Evolutionary conservation across 2,888 invertebrate genomes (phyloP), one percentile per base, ranked within the genome.

Genomic region (Mongoloraphidia duomilia): DNA sequence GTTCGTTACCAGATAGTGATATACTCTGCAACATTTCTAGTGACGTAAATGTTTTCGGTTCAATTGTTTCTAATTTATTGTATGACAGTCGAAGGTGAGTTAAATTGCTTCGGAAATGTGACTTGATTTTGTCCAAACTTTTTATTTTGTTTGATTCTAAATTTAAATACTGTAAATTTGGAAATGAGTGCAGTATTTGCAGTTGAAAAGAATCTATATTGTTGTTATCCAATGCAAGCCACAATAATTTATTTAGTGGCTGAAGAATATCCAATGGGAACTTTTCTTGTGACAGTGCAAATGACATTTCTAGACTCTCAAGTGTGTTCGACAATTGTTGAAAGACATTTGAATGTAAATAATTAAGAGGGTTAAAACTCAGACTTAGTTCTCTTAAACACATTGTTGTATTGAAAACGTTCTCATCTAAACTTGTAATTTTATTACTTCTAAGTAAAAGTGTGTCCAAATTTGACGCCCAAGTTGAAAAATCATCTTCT

Each of bases 221-320:
- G 61, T 92, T 92, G 67, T 90, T 89, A 65, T 92, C 91, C 60
- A 91, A 71, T 1, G 89, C 86, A 51, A 92, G 69, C 85, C 88
- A 90, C 61, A 82, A 79, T 8, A 92, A 72, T 59, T 80, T 81
- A 39, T 76, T 76, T 12, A 91, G 71, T 8, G 82, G 83, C 53
- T 79, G 77, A 39, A 91, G 76, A n/a, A 85, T 79, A 55, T 84
- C 82, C 55, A 84, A 78, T 0, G 87, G 87, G 60, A 86, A 80
- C 60, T 80, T 75, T 56, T 88, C 86, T 12, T 83, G 81, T 57
- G 85, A 83, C 43, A 90, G 79, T 17, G 88, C 86, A 59, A 89
- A 89, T 52, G 90, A 90, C 46, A 91, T 75, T 65, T 92, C 92
- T 36, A 93, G 69, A 52, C 85, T 84, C 65, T 87, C 85, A 47